Evolutionary conservation across 2,113 vertebrate species (phyloP), one percentile per base, ranked within the genome.

Genomic region (Edolisoma coerulescens): DNA sequence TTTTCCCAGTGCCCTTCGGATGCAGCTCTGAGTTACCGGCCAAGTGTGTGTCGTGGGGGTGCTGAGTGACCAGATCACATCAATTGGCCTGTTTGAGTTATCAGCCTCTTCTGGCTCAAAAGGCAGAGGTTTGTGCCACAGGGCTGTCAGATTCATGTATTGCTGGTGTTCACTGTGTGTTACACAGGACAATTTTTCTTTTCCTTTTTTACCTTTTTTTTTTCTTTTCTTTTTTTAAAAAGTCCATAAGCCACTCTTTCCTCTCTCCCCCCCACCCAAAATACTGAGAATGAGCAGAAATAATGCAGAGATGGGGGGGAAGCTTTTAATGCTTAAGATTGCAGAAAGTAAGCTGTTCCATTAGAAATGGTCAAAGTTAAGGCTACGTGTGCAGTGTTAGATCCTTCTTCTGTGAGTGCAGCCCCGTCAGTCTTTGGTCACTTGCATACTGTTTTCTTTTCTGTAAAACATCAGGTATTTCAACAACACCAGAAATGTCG

Each of bases 1-100:
- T 39, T 82, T 73, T 68, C 47, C 24, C 28, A 2, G 3, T 3
- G 37, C 1, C 0, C 13, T 71, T 23, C 4, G 7, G 15, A 12
- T 4, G 2, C 30, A 30, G 61, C 52, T 89, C 42, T 7, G 11
- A 44, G 17, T 44, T 57, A 20, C 30, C 41, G 41, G 52, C 68
- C 49, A 32, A 70, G 64, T 24, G 47, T 7, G 30, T n/a, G 50
- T 42, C 42, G 7, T 9, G 41, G 64, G 37, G 37, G 8, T 76
- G 30, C 90, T 69, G 53, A 87, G 53, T 47, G 84, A 37, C 67
- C 3, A 18, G 86, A 71, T 50, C 56, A 22, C 24, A 24, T 13
- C 16, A 93, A 92, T 30, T 77, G 64, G 13, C 81, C 53, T 30
- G 13, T 57, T 84, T 0, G 3, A 53, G 63, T 61, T 92, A 73